phyloP scores from a whole-genome alignment of 2,797 vertebrate species.

The Saxicola maurus region DNA sequence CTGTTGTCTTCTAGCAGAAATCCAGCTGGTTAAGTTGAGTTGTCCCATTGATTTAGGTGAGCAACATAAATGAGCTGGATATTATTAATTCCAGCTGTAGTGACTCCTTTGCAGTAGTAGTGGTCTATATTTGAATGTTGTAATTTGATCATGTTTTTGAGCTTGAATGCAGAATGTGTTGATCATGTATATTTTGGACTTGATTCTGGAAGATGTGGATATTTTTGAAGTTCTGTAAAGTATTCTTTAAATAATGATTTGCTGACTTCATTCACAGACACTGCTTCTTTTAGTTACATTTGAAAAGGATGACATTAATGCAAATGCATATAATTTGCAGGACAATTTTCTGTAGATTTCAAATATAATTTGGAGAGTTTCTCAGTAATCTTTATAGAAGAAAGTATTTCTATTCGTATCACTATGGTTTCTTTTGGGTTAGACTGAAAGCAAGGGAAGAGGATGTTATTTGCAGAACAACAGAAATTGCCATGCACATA shows the following conservation, averaged over 20 bases:
- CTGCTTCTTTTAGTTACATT: not conserved
- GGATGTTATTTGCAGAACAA: not conserved
- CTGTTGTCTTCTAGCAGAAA: not conserved
- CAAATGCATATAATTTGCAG: not conserved
- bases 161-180: not conserved
- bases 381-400: not conserved
- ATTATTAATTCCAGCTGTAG: not conserved
- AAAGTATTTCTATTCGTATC: not conserved
- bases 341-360: not conserved
- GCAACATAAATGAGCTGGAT: not conserved
- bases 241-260: not conserved
- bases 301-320: not conserved
- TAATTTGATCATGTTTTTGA: not conserved
- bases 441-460: not conserved
- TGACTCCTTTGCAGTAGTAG: not conserved
- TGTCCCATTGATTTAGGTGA: not conserved
- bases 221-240: not conserved
- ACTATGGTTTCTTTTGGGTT: not conserved
- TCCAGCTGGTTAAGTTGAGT: not conserved
- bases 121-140: not conserved
- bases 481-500: not conserved
- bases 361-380: not conserved
- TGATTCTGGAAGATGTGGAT: not conserved
- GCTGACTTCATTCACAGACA: not conserved
- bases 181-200: not conserved